Conservation (phyloP, 2,797 vertebrate species). For the Lindbergichthys nudifrons region DNA sequence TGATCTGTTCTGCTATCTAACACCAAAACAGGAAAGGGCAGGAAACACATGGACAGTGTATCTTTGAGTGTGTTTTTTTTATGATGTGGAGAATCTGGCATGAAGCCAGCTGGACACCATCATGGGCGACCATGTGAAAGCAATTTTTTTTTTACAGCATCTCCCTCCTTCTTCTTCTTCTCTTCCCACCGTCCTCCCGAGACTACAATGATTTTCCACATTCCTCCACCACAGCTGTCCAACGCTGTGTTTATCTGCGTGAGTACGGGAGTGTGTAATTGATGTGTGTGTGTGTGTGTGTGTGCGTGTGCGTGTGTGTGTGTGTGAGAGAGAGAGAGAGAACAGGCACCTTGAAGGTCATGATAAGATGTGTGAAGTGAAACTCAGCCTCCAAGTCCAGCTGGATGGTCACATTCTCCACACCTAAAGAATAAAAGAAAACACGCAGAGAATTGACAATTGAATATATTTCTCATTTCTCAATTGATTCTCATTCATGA, state of each 20-base stretch:
- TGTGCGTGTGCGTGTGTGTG: constrained; percentile 6
- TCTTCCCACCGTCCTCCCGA: constrained; percentile 61
- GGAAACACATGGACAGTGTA: constrained; percentile 26
- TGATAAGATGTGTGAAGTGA: constrained; percentile 99
- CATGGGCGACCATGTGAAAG: constrained; percentile 19
- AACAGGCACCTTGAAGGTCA: constrained; percentile 96
- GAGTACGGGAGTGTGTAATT: constrained; percentile 16
- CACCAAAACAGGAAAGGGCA: constrained; percentile 30
- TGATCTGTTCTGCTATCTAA: constrained; percentile 8
- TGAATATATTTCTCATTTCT: neutral
- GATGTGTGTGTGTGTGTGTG: neutral
- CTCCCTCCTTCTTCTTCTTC: constrained; percentile 21
- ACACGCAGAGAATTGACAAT: constrained; percentile 49
- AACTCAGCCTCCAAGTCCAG: constrained; percentile 98
- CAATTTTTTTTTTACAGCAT: neutral
- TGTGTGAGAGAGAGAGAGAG: neutral
- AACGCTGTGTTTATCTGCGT: constrained; percentile 43
- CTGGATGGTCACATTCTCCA: constrained; percentile 96
- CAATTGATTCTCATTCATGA: neutral
- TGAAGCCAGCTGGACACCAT: constrained; percentile 50
- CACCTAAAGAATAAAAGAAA: constrained; percentile 78
- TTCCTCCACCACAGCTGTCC: constrained; percentile 72
- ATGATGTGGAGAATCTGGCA: constrained; percentile 13
- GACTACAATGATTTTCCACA: constrained; percentile 63
- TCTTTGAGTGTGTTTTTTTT: constrained; percentile 30